Evolutionary conservation across 35 echinoderm and acorn worm genomes (phyloP).

Genomic region (Heliocidaris tuberculata): DNA sequence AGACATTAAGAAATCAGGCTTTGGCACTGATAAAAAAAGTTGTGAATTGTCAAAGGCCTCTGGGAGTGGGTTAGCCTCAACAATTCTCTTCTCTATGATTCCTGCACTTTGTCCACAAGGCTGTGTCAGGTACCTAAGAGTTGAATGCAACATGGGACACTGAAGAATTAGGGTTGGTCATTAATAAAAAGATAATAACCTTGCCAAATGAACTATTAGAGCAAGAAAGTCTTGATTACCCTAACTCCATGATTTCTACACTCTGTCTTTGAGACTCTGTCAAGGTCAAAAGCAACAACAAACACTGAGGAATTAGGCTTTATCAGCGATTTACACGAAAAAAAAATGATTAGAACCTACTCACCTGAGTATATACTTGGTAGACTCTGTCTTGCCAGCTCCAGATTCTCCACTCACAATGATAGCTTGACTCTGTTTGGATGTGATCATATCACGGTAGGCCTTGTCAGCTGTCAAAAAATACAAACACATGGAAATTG

Average conservation of each 20-base stretch:
- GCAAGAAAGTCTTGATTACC: slow-evolving; percentile 85
- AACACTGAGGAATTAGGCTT: slow-evolving; percentile 64
- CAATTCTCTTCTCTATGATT: slow-evolving; percentile 87
- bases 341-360: slow-evolving; percentile 36
- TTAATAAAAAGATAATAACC: slow-evolving; percentile 85
- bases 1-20: slow-evolving; percentile 51
- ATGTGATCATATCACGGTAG: slow-evolving; percentile 90
- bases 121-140: slow-evolving; percentile 81
- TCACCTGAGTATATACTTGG: slow-evolving; percentile 98
- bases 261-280: slow-evolving; percentile 89
- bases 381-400: slow-evolving; percentile 94
- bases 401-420: slow-evolving; percentile 98
- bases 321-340: slow-evolving; percentile 71
- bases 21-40: slow-evolving; percentile 88
- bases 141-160: not conserved
- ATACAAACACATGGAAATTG: not conserved
- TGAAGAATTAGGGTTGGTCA: slow-evolving; percentile 76
- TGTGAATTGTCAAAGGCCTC: slow-evolving; percentile 93
- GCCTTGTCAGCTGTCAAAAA: slow-evolving; percentile 87
- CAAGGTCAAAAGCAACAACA: not conserved
- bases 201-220: slow-evolving; percentile 86
- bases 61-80: slow-evolving; percentile 87
- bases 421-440: slow-evolving; percentile 86
- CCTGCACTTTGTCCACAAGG: slow-evolving; percentile 86
- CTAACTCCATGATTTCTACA: slow-evolving; percentile 81